Evolutionary conservation across 2,113 vertebrate genomes (phyloP), one percentile per base, ranked within the genome.

Genomic region (Lathamus discolor): DNA sequence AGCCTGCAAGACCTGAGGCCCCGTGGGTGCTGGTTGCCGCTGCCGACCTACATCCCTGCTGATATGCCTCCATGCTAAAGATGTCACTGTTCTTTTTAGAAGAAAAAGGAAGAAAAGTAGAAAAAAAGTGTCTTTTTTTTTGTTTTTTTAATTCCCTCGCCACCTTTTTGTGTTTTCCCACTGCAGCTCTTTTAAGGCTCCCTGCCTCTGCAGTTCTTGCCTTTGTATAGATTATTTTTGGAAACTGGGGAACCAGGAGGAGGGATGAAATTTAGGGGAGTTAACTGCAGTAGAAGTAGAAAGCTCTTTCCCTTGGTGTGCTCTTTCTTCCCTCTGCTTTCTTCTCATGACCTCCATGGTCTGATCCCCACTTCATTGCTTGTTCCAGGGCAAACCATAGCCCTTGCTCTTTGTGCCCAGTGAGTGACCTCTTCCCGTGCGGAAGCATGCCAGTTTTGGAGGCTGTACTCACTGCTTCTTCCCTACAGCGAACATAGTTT

Each of bases 211-310:
- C 95, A 90, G 66, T 67, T 90, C 78, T 89, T 83, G 66, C 59
- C 67, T 93, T 90, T 96, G 63, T 93, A 48, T 66, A 41, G 57
- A 44, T 91, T 97, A 91, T 93, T 96, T 96, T 77, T 88, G 90
- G 92, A 96, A 96, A 83, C 86, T 35, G 76, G 83, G 92, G 76
- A 91, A 93, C 75, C 81, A 55, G 92, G 86, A 89, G 88, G 93
- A 86, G 84, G 72, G 48, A 74, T 78, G 75, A 80, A 95, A 92
- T 95, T 93, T 88, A 91, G 52, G 43, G 39, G 77, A 88, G 64
- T 83, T 91, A 83, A 85, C 90, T 80, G 72, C 54, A 17, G 81
- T 49, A 67, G n/a, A 83, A 86, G 41, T 37, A n/a, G 79, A 78
- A 79, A 73, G 37, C 52, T 88, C 88, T 63, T 92, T 90, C 55